These are phyloP conservation scores for Taphrorychus bicolor DNA, from an alignment of 2,888 invertebrate species.

Conservation along the genomic window DNA sequence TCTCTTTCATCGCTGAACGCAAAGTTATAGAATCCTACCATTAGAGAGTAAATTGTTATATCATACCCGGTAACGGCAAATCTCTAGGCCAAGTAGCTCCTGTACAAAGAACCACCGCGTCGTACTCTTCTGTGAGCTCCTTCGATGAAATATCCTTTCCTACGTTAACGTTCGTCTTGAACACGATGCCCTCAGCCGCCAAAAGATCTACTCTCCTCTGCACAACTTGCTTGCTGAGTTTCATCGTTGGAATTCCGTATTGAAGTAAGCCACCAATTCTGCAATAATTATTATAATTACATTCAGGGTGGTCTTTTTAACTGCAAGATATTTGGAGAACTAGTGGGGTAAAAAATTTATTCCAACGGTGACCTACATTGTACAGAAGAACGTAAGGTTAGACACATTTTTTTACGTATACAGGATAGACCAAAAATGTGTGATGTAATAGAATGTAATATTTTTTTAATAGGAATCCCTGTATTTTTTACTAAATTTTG, in stretches of 20 bases:
- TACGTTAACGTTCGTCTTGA: conserved; percentile 89
- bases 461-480: too few relatives aligned
- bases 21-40: too few relatives aligned
- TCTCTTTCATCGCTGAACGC: too few relatives aligned
- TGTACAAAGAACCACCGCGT: conserved; percentile 88
- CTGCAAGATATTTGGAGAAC: too few relatives aligned
- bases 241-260: conserved; percentile 99
- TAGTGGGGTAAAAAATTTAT: too few relatives aligned
- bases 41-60: not conserved
- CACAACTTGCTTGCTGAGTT: conserved; percentile 92
- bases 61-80: conserved; percentile 75
- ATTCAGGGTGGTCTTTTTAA: too few relatives aligned
- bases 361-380: too few relatives aligned
- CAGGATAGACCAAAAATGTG: too few relatives aligned
- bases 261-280: conserved; percentile 85
- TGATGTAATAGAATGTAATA: too few relatives aligned
- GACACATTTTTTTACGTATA: too few relatives aligned
- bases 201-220: conserved; percentile 86
- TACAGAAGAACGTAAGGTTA: too few relatives aligned
- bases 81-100: conserved; percentile 98
- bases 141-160: conserved; percentile 89
- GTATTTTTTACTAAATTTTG: too few relatives aligned
- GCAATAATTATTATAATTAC: not conserved
- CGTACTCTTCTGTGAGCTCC: conserved; percentile 70
- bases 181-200: conserved; percentile 82